Percentiles rank a stretch among this genome's conserved stretches.
Evolutionary conservation across 2,113 vertebrate species (phyloP).

Genomic region (Psilopogon haemacephalus): DNA sequence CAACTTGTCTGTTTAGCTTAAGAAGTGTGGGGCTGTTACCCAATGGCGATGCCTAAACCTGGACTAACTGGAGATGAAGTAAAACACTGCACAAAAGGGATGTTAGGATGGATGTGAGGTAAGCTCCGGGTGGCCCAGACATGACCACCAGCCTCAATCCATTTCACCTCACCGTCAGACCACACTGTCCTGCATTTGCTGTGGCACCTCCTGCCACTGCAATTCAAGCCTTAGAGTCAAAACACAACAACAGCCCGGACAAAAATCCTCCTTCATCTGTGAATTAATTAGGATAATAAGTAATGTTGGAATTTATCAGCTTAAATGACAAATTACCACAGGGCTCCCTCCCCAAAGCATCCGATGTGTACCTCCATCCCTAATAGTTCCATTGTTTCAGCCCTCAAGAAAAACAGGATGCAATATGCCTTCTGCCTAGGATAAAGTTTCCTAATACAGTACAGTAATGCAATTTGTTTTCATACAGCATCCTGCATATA

Average conservation of each 20-base stretch:
- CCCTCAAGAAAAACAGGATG: slow-evolving; percentile 65
- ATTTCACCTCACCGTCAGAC: background rate
- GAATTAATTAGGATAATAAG: slow-evolving; percentile 33
- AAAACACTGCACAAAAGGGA: background rate
- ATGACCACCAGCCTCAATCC: background rate
- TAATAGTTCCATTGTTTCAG: slow-evolving; percentile 29
- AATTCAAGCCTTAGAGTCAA: background rate
- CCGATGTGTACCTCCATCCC: background rate
- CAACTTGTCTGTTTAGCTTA: background rate
- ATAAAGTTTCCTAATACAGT: slow-evolving; percentile 70
- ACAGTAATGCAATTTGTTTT: slow-evolving; percentile 67
- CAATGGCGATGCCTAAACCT: background rate
- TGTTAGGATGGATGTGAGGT: background rate
- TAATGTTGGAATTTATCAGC: slow-evolving; percentile 25
- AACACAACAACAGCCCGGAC: background rate
- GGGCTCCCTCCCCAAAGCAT: background rate
- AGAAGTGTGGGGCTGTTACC: background rate
- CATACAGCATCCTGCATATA: slow-evolving; percentile 67
- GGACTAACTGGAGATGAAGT: background rate
- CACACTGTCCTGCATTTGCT: background rate
- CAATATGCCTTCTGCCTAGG: slow-evolving; percentile 62
- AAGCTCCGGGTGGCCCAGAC: background rate
- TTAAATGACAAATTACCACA: background rate
- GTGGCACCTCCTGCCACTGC: background rate
- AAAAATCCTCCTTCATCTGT: background rate